Base-by-base conservation (phyloP, 2,888 invertebrate species). In the Ametastegia equiseti region DNA sequence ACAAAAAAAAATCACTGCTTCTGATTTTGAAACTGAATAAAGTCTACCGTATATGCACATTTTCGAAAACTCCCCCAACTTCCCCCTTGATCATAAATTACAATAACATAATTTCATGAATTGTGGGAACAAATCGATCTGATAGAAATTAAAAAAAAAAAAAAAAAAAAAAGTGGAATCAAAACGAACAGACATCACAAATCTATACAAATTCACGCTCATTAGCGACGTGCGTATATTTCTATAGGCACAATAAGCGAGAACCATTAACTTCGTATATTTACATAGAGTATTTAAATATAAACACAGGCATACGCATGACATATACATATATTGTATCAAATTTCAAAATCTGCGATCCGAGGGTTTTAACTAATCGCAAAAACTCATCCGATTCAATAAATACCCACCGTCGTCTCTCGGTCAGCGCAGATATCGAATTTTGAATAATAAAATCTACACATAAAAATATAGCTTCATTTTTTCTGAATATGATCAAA, bases 381-480 rank as follows among this genome's bases (percentile, higher is more conserved):
- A n/a, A n/a, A n/a, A 60, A 60, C 30, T 60, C 60, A 13, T 60
- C 15, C 60, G 13, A 15, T 60, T 60, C 30, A 60, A 60, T 60
- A 60, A 60, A 60, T 60, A 60, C 60, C 30, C 23, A 60, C 60
- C 60, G 4, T 60, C 60, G 60, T 30, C 30, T 11, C 23, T 9
- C 23, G 23, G 23, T 54, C 7, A 11, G 27, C 15, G 60, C 60
- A 60, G 30, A 60, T 60, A 0, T 60, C 30, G 30, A 60, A 60
- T 60, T 5, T 60, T 19, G 23, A 60, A 15, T 60, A 11, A 0
- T 60, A 11, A 23, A 60, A 60, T 57, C 23, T 11, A 30, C 15
- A 45, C 7, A 36, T 69, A 36, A 36, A 69, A 69, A 69, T 39
- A n/a, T n/a, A n/a, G n/a, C n/a, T n/a, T n/a, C n/a, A n/a, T n/a